phyloP scores from a whole-genome alignment of 2,113 vertebrate species.

The Murina feae region DNA sequence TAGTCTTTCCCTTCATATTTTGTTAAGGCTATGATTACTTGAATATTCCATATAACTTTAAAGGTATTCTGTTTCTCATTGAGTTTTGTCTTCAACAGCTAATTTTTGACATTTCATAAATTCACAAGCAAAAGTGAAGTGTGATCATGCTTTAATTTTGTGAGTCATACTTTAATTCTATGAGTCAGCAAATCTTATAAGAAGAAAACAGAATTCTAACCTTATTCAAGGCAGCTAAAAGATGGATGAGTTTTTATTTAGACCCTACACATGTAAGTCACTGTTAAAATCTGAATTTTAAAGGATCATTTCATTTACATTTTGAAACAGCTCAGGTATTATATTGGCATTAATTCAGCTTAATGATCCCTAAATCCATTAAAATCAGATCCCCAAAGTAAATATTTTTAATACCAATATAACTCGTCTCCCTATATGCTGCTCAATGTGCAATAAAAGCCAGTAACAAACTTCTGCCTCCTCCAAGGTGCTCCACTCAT shows the following conservation, averaged over 20 bases:
- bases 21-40: slow-evolving; percentile 12
- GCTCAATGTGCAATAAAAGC: not conserved
- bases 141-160: slow-evolving; percentile 21
- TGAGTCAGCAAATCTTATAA: slow-evolving; percentile 34
- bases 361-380: not conserved
- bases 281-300: slow-evolving; percentile 18
- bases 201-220: slow-evolving; percentile 37
- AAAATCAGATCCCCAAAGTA: not conserved
- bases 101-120: not conserved
- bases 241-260: slow-evolving; percentile 25
- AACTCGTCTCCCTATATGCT: not conserved
- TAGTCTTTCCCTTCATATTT: not conserved
- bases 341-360: not conserved
- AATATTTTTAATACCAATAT: slow-evolving; percentile 7
- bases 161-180: slow-evolving; percentile 48
- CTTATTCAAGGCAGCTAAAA: slow-evolving; percentile 8
- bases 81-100: not conserved
- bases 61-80: not conserved
- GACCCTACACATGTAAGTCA: not conserved
- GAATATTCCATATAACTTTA: not conserved
- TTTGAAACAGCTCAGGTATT: not conserved
- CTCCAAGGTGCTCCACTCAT: not conserved
- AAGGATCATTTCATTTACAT: not conserved
- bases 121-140: slow-evolving; percentile 38
- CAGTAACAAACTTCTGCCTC: not conserved